These are phyloP conservation scores for Thunnus maccoyii DNA, from an alignment of 2,113 vertebrate species.

Conservation along the genomic window DNA sequence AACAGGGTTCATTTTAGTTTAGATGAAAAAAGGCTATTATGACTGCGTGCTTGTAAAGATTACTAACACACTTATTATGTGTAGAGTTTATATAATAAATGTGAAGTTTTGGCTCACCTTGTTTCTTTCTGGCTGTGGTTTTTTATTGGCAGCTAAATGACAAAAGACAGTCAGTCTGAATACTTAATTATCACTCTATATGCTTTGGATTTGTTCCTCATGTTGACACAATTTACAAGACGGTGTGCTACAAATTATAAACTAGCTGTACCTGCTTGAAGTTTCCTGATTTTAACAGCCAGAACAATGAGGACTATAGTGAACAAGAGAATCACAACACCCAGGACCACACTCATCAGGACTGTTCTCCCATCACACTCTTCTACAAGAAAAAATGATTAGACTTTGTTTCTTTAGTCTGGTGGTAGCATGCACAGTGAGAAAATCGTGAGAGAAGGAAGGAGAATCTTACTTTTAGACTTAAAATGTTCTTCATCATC, in stretches of 20 bases:
- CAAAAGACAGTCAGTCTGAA: too few species aligned
- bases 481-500: accelerated
- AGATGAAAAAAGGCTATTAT: too few species aligned
- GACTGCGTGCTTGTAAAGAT: too few species aligned
- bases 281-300: constrained; percentile 34
- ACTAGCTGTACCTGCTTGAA: constrained; percentile 5
- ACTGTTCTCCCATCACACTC: background rate
- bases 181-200: too few species aligned
- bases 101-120: too few species aligned
- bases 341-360: background rate
- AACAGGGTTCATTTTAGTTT: too few species aligned
- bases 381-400: background rate
- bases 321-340: constrained; percentile 22
- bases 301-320: accelerated
- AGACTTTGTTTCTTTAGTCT: background rate
- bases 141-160: too few species aligned
- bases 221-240: too few species aligned
- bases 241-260: background rate
- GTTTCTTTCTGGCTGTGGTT: too few species aligned
- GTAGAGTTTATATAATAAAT: too few species aligned
- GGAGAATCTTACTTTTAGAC: background rate
- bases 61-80: too few species aligned
- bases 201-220: too few species aligned
- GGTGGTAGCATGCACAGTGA: background rate
- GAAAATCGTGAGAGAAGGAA: background rate